Evolutionary conservation across 23 tunicate species (phyloP).

Genomic region (Trididemnum nubilum): DNA sequence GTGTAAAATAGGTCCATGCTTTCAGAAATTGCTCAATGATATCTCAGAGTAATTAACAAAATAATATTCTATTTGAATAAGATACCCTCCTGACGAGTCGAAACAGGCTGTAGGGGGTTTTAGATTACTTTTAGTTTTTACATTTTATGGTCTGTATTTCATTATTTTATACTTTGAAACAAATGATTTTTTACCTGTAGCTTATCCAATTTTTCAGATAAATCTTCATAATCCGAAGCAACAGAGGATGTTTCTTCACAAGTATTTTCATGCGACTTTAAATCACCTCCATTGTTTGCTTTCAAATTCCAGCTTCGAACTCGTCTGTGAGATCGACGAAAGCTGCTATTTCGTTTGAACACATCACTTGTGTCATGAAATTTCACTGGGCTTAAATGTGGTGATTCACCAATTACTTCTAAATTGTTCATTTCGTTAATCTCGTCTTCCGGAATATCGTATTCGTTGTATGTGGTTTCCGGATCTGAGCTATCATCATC

Average conservation of each 20-base stretch:
- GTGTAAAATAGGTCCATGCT: too few species aligned
- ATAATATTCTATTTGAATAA: too few species aligned
- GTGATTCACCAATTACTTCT: slow-evolving; percentile 67
- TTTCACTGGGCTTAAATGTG: slow-evolving; percentile 51
- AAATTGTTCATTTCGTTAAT: slow-evolving; percentile 72
- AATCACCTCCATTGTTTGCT: neutral
- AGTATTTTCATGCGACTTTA: neutral
- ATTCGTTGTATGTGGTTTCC: slow-evolving; percentile 93
- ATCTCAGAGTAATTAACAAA: too few species aligned
- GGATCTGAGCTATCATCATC: slow-evolving; percentile 89
- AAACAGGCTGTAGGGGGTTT: too few species aligned
- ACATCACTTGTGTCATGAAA: slow-evolving; percentile 25
- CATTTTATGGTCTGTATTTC: too few species aligned
- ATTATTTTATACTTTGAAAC: too few species aligned
- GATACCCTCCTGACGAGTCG: too few species aligned
- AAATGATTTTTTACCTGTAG: slow-evolving; percentile 81
- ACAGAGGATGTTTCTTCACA: slow-evolving; percentile 59
- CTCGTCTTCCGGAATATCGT: slow-evolving; percentile 85
- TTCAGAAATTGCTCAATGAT: too few species aligned
- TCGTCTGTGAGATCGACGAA: slow-evolving; percentile 58
- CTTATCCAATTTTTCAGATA: slow-evolving; percentile 81
- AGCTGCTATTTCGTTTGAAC: slow-evolving; percentile 39
- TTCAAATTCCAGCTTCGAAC: slow-evolving; percentile 40
- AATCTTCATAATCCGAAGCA: slow-evolving; percentile 81
- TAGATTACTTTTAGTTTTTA: too few species aligned